Base-by-base conservation (phyloP, 1,140 invertebrate genomes). In the Druon quercuslanigerum region DNA sequence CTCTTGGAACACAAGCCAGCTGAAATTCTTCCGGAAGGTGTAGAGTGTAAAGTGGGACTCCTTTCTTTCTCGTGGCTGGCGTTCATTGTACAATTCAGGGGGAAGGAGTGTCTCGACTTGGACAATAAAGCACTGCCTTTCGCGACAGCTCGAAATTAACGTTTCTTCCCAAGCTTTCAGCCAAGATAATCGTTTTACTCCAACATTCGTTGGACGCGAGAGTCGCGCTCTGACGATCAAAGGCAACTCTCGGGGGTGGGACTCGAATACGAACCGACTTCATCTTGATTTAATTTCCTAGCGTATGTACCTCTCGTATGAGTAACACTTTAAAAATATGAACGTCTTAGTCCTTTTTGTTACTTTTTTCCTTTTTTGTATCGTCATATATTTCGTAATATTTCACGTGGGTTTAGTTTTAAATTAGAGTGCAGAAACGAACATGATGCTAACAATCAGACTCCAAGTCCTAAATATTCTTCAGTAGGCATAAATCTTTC, bases 151-250 rank as follows among this genome's bases (percentile, higher is more conserved):
- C 14, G 25, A 66, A 66, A 66, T 66, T 66, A 66, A 66, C 60
- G 60, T 66, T 66, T 66, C 60, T 66, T 66, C 33, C 20, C 60
- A 66, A 66, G 60, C 60, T 66, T 66, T 66, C 60, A 66, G 60
- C 25, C 8, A 40, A 40, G 60, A 66, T 66, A 66, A 66, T 54
- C 60, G 60, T 33, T 66, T 57, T 57, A 57, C 54, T 54, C 56
- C 20, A 16, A 46, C 60, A 46, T 66, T 66, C 60, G 25, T 66
- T 66, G 60, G 60, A 66, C 60, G 33, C 33, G 9, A 66, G 25
- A 66, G 60, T 66, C 25, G 60, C 60, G 60, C 60, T 66, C 60
- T 40, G 60, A 66, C 60, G 60, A 66, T 66, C 60, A 66, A 66
- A 66, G 60, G 60, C 60, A 66, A 66, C 25, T 66, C 60, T 66